Percentiles rank a stretch among this genome's conserved stretches.
These are phyloP conservation scores for Sylvia borin DNA, from an alignment of 2,797 vertebrate species.

Conservation along the genomic window DNA sequence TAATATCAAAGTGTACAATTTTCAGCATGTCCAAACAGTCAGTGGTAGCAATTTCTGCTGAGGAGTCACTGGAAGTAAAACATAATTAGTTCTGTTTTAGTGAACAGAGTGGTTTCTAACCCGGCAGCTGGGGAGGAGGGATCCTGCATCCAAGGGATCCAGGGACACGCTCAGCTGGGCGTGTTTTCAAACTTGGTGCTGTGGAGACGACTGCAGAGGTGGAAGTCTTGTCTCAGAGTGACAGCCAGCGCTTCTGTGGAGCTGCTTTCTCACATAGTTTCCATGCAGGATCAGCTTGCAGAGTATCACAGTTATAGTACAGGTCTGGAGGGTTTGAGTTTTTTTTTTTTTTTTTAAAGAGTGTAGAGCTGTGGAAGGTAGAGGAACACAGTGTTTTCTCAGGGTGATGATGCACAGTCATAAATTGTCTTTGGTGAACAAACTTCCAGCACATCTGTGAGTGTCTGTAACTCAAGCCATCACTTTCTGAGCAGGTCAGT, in stretches of 20 bases:
- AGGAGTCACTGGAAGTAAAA: slow-evolving; percentile 29
- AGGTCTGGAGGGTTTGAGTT: not conserved
- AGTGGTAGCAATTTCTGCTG: not conserved
- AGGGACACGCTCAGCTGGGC: not conserved
- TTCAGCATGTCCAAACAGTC: not conserved
- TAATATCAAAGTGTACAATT: not conserved
- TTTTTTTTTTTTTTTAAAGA: not conserved
- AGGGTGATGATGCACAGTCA: not conserved
- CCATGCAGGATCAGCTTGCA: not conserved
- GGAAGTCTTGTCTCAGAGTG: not conserved
- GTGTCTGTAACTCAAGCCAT: not conserved
- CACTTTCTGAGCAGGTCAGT: not conserved
- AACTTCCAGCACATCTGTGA: not conserved
- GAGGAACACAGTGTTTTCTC: not conserved
- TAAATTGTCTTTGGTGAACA: not conserved
- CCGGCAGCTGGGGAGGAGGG: not conserved
- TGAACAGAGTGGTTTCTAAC: not conserved
- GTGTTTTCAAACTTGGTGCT: not conserved
- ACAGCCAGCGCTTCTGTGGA: not conserved
- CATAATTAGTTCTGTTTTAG: not conserved
- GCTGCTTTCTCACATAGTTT: not conserved
- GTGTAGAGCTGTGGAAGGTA: not conserved
- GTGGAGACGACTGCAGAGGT: slow-evolving; percentile 8
- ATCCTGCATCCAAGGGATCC: not conserved
- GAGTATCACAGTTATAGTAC: not conserved